Evolutionary conservation across 1,140 invertebrate genomes (phyloP).

Genomic region (Drosophila grimshawi): DNA sequence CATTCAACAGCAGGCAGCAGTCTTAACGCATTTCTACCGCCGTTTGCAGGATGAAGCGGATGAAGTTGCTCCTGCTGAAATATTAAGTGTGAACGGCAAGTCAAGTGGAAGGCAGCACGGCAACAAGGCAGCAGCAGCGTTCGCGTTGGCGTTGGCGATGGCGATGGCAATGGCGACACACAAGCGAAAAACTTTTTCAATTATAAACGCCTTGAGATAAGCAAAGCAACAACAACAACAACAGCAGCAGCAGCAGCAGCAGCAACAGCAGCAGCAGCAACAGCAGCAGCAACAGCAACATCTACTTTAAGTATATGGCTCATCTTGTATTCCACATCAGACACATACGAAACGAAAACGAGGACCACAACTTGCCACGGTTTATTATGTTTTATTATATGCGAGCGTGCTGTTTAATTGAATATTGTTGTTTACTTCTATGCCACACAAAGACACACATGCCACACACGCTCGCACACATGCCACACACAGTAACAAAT

Average conservation of each 20-base stretch:
- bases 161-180: constrained; percentile 35
- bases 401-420: constrained; percentile 55
- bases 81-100: constrained; percentile 71
- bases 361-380: constrained; percentile 37
- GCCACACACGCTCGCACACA: constrained; percentile 11
- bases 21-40: constrained; percentile 15
- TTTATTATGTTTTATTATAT: constrained; percentile 50
- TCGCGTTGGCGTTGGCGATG: constrained; percentile 9
- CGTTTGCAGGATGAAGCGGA: background rate
- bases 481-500: constrained; percentile 1
- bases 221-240: constrained; percentile 32
- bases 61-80: constrained; percentile 42
- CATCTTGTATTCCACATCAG: background rate
- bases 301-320: constrained; percentile 21
- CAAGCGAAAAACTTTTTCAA: constrained; percentile 72
- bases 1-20: constrained; percentile 10
- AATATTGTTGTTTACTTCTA: constrained; percentile 42
- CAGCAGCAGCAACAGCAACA: constrained; percentile 10
- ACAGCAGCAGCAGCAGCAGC: constrained; percentile 9
- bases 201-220: constrained; percentile 64
- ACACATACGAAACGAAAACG: constrained; percentile 12
- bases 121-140: background rate
- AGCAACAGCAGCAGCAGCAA: constrained; percentile 23
- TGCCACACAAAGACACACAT: constrained; percentile 25
- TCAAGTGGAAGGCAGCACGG: constrained; percentile 48